Base-by-base conservation (phyloP, 1,140 invertebrate species). In the Drosophila tropicalis region DNA sequence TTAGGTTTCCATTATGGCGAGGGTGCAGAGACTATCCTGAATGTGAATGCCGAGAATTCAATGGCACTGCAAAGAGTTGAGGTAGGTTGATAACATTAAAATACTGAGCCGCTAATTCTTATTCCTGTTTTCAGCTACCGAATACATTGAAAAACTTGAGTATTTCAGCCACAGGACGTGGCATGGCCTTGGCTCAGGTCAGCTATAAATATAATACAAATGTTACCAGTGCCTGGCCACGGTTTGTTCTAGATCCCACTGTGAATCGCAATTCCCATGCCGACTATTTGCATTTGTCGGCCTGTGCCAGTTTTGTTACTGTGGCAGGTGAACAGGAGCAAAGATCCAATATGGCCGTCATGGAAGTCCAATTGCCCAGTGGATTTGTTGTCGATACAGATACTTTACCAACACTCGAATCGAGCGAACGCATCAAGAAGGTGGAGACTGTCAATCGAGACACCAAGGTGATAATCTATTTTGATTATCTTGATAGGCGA, bases 171-270 rank as follows among this genome's bases (percentile, higher is more conserved):
- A 94, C 94, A 34, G 98, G 98, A 7, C 94, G 93, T 36, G 98
- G 98, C 39, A 95, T 98, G 85, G 97, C 95, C 0, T 91, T 98
- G 51, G 94, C 98, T 36, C 97, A 98, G 91, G 94, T 99, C 0
- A 95, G 95, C 3, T 97, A 96, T 79, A 94, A 94, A 55, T 98
- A 98, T 85, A 97, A 97, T 92, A 94, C 97, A 36, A 97, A 98
- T 91, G 97, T 98, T 5, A 98, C 97, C 15, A 97, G 96, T 10
- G 95, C 97, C 15, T 97, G 96, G 95, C 97, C 98, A 1, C 93
- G 97, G 17, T 99, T 98, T 92, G 96, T 95, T 5, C 93, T 98
- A 4, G 97, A 98, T 93, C 97, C 97, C 10, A 95, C 98, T 72
- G 95, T 98, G 2, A 96, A 98, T 91, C 96, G 95, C 77, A 96